phyloP scores from a whole-genome alignment of 2,797 vertebrate genomes.

The Caiman crocodilus region DNA sequence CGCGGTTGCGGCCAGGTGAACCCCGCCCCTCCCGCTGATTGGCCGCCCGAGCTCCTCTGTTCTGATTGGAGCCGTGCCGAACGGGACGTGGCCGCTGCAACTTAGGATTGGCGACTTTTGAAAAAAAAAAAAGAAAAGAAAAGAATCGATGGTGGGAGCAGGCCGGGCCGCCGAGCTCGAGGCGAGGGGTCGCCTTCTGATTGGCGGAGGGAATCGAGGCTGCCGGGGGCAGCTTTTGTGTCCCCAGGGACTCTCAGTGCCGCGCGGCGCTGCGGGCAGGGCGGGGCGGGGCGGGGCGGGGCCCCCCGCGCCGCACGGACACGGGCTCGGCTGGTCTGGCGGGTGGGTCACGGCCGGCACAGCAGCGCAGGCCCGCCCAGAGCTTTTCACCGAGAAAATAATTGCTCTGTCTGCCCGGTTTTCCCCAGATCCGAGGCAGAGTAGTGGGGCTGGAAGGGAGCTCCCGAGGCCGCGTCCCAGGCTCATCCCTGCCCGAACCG shows the following conservation, averaged over 20 bases:
- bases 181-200: too few relatives aligned
- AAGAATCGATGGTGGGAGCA: too few relatives aligned
- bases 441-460: too few relatives aligned
- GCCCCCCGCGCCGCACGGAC: not conserved
- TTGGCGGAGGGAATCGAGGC: too few relatives aligned
- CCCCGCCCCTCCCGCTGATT: not conserved
- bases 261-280: too few relatives aligned
- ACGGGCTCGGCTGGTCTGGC: not conserved
- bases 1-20: not conserved
- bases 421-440: too few relatives aligned
- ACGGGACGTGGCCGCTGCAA: not conserved
- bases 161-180: not conserved
- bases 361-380: too few relatives aligned
- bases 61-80: not conserved
- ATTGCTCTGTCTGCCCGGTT: too few relatives aligned
- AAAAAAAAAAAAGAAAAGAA: not conserved
- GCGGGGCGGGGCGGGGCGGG: not conserved
- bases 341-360: not conserved
- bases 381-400: too few relatives aligned
- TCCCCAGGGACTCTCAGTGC: not conserved
- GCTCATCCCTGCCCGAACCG: too few relatives aligned
- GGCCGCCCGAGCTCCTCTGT: not conserved
- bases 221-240: too few relatives aligned
- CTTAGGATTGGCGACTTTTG: not conserved
- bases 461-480: too few relatives aligned